These are phyloP conservation scores for Amblyjoppa proteus DNA, from an alignment of 2,888 invertebrate genomes.

Conservation along the genomic window DNA sequence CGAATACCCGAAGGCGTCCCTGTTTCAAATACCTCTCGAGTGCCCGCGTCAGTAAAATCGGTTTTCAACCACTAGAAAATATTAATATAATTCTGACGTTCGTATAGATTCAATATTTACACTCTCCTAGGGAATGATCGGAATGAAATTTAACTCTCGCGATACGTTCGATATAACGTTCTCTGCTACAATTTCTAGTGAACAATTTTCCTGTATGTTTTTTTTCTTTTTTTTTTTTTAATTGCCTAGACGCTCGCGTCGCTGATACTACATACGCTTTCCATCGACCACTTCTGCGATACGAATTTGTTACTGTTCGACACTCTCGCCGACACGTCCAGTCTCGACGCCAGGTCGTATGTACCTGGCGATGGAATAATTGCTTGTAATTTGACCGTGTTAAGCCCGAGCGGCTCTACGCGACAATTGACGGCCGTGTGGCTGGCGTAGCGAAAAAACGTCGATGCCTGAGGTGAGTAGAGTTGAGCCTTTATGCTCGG, in stretches of 20 bases:
- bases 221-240: conserved; percentile 4
- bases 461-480: conserved; percentile 84
- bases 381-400: conserved; percentile 87
- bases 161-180: conserved; percentile 9
- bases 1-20: conserved; percentile 2
- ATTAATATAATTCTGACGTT: conserved; percentile 34
- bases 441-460: conserved; percentile 84
- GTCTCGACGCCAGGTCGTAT: conserved; percentile 89
- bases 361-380: conserved; percentile 89
- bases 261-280: conserved; percentile 82
- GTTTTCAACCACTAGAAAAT: conserved; percentile 56
- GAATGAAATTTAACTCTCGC: conserved; percentile 38
- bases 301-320: conserved; percentile 78
- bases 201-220: conserved; percentile 7
- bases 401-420: conserved; percentile 86
- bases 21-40: conserved; percentile 13
- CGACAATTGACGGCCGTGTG: conserved; percentile 84
- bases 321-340: conserved; percentile 85
- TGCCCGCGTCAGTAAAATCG: conserved; percentile 29
- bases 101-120: conserved; percentile 55
- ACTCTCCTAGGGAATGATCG: conserved; percentile 64
- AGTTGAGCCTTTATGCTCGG: conserved; percentile 82
- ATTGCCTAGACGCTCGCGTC: conserved; percentile 66
- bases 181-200: conserved; percentile 26
- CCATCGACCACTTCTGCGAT: conserved; percentile 82